Base-by-base conservation (phyloP, 2,888 invertebrate genomes). In the Tachystola acroxantha region DNA sequence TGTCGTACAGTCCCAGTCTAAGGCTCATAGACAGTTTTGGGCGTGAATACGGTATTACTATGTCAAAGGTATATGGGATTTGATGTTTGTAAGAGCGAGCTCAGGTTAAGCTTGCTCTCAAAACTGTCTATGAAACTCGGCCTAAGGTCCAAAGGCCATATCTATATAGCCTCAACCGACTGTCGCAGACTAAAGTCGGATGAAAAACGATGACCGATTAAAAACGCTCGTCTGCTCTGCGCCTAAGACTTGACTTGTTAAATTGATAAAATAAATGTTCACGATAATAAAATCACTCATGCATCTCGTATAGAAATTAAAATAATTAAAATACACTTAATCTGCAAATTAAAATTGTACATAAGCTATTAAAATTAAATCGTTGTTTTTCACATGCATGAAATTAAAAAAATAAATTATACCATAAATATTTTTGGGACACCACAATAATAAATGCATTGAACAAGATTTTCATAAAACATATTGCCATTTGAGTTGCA, bases 401-500 rank as follows among this genome's bases (percentile, higher is more conserved):
- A 62, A 48, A 59, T 57, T 55, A 61, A 55, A 60, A 54, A 61
- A 43, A 10, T 51, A 47, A 60, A 55, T 55, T 53, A 68, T 49
- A 50, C 48, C 52, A 50, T 43, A 50, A 48, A 52, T 53, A 55
- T 55, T 49, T 52, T 39, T 42, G 45, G 55, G 53, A 60, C 59
- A 69, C 72, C 67, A 70, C 58, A 65, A 53, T 58, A 57, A 70
- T 82, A 82, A 82, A 82, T 82, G 81, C 80, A 79, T 59, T 53
- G 46, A 53, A 54, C 42, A 24, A 34, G 9, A 46, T 51, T 55
- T 41, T 36, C 40, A 48, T 45, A 39, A 33, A 42, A 32, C n/a
- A n/a, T 35, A 24, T 24, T 24, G n/a, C 16, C 2, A 22, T 6
- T 5, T 7, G 14, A 45, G 46, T 50, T 50, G 42, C 41, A 46